Evolutionary conservation across 2,113 vertebrate species (phyloP).

Genomic region (Lethenteron reissneri): DNA sequence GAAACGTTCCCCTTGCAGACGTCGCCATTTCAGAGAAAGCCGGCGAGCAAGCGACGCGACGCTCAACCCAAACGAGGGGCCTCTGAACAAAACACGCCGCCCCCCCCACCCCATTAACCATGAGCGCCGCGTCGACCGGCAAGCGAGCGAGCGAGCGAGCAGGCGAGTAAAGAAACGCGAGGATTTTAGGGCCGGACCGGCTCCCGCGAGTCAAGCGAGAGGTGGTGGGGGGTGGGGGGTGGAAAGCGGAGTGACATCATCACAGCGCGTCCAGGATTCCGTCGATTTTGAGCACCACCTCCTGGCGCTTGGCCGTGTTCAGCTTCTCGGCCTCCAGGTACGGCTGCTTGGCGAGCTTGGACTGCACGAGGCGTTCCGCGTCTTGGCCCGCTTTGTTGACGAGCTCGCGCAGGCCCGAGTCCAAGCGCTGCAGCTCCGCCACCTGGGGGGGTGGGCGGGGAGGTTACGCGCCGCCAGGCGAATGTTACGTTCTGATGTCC

Average conservation of each 20-base stretch:
- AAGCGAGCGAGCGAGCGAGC: no score
- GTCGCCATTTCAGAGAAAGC: no score
- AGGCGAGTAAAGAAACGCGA: no score
- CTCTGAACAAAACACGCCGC: no score
- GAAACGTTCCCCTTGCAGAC: no score
- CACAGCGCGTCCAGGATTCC: slow-evolving; percentile 75
- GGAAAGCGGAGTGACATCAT: slow-evolving; percentile 3
- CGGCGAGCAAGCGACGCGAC: no score
- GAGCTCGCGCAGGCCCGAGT: slow-evolving; percentile 75
- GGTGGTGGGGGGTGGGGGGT: no score
- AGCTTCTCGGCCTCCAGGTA: slow-evolving; percentile 76
- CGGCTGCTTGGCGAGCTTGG: slow-evolving; percentile 83
- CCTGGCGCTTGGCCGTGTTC: slow-evolving; percentile 52
- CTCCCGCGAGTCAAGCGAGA: no score
- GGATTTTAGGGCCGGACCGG: no score
- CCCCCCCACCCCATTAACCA: no score
- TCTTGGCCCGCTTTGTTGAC: slow-evolving; percentile 61
- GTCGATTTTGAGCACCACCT: slow-evolving; percentile 69
- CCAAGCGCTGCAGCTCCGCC: slow-evolving; percentile 80
- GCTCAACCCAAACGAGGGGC: no score
- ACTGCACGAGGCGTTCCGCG: slow-evolving; percentile 69
- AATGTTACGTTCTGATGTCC: neutral
- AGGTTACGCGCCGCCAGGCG: neutral
- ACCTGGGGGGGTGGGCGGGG: slow-evolving; percentile 19
- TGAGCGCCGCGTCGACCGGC: no score